A percentile compares a stretch with the other conserved stretches of the same genome.
phyloP scores from a whole-genome alignment of 2,797 vertebrate genomes.

The Otus scops region DNA sequence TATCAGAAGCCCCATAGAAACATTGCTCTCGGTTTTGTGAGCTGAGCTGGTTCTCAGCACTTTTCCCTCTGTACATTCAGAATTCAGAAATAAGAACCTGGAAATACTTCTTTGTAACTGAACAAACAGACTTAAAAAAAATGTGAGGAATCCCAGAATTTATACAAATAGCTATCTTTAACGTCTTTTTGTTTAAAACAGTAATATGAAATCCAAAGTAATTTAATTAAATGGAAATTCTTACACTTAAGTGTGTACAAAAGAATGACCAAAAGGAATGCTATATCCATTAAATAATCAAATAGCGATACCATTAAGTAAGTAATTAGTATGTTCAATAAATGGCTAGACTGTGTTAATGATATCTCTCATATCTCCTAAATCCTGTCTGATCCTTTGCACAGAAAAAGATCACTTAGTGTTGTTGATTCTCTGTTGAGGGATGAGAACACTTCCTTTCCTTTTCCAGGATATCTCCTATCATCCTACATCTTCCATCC shows the following conservation, averaged over 20 bases:
- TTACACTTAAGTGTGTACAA: background rate
- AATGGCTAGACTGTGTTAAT: constrained; percentile 38
- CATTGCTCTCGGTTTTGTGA: background rate
- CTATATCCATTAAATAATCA: constrained; percentile 38
- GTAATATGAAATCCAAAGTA: background rate
- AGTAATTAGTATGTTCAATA: constrained; percentile 31
- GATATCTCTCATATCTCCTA: background rate
- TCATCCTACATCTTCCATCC: background rate
- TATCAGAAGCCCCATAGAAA: background rate
- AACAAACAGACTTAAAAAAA: background rate
- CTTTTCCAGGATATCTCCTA: background rate
- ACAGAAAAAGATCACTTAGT: background rate
- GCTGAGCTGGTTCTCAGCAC: background rate
- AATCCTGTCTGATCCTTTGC: background rate
- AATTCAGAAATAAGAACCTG: background rate
- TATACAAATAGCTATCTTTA: background rate
- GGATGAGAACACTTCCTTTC: background rate
- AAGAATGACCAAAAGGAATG: constrained; percentile 17
- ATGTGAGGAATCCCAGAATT: background rate
- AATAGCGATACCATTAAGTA: constrained; percentile 31
- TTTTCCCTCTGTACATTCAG: background rate
- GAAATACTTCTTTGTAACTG: background rate
- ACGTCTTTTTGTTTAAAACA: background rate
- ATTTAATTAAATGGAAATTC: constrained; percentile 41
- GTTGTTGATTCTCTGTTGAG: background rate